Conservation (phyloP, 2,797 vertebrate genomes). For the Malurus leucopterus region DNA sequence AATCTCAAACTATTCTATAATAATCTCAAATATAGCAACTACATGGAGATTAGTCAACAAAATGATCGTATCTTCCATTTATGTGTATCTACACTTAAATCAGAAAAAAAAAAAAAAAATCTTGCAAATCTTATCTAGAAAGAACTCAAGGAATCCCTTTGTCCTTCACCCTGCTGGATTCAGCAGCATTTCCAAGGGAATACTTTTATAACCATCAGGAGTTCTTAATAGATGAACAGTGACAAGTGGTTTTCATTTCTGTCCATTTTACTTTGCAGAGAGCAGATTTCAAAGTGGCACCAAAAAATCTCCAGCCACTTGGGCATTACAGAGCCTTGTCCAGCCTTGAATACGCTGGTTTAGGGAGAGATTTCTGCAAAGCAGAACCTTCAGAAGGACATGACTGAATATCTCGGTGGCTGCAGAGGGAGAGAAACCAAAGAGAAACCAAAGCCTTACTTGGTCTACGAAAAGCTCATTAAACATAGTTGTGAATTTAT, state of each 20-base stretch:
- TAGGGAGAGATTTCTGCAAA: background rate
- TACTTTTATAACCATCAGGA: background rate
- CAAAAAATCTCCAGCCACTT: background rate
- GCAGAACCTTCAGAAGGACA: background rate
- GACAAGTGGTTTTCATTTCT: background rate
- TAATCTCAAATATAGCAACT: background rate
- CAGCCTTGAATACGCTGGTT: background rate
- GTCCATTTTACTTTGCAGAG: background rate
- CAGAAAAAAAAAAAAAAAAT: background rate
- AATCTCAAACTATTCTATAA: background rate
- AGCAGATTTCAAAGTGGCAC: background rate
- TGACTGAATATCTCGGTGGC: rapidly evolving
- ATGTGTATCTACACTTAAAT: background rate
- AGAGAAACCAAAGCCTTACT: background rate
- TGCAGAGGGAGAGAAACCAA: background rate
- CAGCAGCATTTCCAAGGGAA: background rate
- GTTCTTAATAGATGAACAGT: background rate
- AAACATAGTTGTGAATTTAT: background rate
- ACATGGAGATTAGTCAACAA: rapidly evolving
- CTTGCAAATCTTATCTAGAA: background rate
- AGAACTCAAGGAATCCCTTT: background rate
- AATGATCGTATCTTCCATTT: background rate
- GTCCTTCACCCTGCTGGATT: background rate
- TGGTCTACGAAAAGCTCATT: background rate
- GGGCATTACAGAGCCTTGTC: background rate